Conservation (phyloP, 2,113 vertebrate genomes). For the Rhinoptilus africanus region DNA sequence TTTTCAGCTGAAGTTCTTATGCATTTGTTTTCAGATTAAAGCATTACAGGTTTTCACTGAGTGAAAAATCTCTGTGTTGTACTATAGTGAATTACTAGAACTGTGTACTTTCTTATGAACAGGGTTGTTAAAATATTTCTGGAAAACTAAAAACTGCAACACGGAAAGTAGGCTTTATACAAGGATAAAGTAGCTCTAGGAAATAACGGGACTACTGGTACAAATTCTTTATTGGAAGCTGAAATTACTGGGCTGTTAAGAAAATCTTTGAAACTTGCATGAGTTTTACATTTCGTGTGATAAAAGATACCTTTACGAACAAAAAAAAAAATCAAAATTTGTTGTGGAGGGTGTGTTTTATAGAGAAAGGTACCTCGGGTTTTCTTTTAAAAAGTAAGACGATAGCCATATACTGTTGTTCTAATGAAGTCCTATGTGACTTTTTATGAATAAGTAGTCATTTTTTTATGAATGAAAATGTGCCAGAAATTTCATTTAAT, state of each 20-base stretch:
- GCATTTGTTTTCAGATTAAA: neutral
- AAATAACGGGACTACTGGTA: neutral
- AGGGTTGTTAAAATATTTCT: neutral
- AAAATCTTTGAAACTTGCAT: neutral
- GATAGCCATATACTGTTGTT: neutral
- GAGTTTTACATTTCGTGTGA: neutral
- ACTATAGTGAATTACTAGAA: neutral
- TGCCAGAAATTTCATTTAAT: neutral
- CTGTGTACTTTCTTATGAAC: neutral
- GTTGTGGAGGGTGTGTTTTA: neutral
- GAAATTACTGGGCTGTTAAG: neutral
- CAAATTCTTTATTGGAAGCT: neutral
- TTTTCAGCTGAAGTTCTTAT: neutral
- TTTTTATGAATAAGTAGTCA: neutral
- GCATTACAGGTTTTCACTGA: neutral
- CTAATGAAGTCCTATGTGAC: neutral
- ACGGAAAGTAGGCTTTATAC: neutral
- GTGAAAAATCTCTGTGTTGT: neutral
- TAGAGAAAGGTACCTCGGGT: neutral
- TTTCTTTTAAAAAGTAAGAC: neutral
- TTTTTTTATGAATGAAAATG: neutral
- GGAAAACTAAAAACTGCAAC: neutral
- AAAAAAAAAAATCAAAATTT: neutral
- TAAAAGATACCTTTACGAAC: neutral
- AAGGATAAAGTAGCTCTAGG: neutral